A percentile compares a stretch with the other conserved stretches of the same genome.
Evolutionary conservation across 1,140 invertebrate genomes (phyloP).

Genomic region (Archegozetes longisetosus): DNA sequence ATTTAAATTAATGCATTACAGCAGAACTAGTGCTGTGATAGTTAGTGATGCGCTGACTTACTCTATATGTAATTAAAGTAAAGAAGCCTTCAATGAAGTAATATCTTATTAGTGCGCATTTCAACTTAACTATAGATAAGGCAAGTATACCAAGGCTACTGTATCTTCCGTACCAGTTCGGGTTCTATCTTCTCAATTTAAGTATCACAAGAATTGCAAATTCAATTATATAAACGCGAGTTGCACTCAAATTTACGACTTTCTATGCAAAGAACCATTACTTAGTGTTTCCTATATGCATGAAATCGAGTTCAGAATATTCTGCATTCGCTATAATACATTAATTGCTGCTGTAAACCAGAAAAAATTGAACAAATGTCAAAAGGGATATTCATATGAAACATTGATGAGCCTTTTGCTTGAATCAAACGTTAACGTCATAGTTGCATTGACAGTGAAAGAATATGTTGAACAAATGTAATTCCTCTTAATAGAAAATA

Average conservation of each 20-base stretch:
- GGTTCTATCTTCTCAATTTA: not conserved
- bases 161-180: not conserved
- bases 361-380: too few relatives aligned
- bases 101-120: not conserved
- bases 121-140: not conserved
- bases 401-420: too few relatives aligned
- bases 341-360: too few relatives aligned
- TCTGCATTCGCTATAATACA: too few relatives aligned
- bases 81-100: not conserved
- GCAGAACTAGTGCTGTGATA: not conserved
- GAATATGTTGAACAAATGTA: too few relatives aligned
- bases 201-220: not conserved
- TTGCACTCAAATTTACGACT: not conserved
- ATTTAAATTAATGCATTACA: too few relatives aligned
- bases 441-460: too few relatives aligned
- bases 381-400: too few relatives aligned
- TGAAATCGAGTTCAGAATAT: too few relatives aligned
- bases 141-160: not conserved
- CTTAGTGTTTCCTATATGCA: too few relatives aligned
- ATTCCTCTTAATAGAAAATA: too few relatives aligned
- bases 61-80: not conserved
- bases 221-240: not conserved
- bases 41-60: not conserved
- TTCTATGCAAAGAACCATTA: not conserved
- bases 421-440: too few relatives aligned